Percentiles rank a stretch among this genome's conserved stretches.
phyloP scores from a whole-genome alignment of 1,140 invertebrate species.

The Phenacoccus solenopsis region DNA sequence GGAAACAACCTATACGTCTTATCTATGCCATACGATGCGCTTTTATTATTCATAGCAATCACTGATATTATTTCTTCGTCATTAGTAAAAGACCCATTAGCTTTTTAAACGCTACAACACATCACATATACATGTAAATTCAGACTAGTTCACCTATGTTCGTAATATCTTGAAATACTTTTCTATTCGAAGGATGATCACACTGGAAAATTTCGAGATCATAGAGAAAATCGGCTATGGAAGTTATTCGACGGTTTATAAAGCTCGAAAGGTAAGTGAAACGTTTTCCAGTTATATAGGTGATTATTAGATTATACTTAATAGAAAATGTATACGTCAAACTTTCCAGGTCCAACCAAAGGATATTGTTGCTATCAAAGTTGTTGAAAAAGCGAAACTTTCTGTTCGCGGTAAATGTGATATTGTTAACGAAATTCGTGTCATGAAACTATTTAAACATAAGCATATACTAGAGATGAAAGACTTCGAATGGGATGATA shows the following conservation, averaged over 20 bases:
- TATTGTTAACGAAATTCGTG: slow-evolving; percentile 69
- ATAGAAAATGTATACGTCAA: slow-evolving; percentile 20
- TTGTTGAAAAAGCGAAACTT: slow-evolving; percentile 59
- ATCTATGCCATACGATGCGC: too few relatives aligned
- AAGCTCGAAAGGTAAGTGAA: slow-evolving; percentile 70
- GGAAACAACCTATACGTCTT: too few relatives aligned
- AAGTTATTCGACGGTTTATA: slow-evolving; percentile 77
- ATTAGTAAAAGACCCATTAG: too few relatives aligned
- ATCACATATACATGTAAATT: too few relatives aligned
- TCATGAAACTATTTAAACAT: slow-evolving; percentile 70
- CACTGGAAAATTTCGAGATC: slow-evolving; percentile 46
- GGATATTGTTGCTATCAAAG: slow-evolving; percentile 68
- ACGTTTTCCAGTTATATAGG: slow-evolving; percentile 19
- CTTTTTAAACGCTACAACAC: too few relatives aligned
- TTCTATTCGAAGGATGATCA: too few relatives aligned
- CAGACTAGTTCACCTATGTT: too few relatives aligned
- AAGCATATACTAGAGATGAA: slow-evolving; percentile 71
- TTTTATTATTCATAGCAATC: too few relatives aligned
- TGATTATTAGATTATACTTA: slow-evolving; percentile 22
- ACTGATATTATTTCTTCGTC: too few relatives aligned
- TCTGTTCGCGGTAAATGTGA: slow-evolving; percentile 64
- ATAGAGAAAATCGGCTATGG: slow-evolving; percentile 70
- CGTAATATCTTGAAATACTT: too few relatives aligned
- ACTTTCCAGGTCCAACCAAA: slow-evolving; percentile 42
- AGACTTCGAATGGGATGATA: slow-evolving; percentile 67